Conservation (phyloP, 92 coral and sea anemone genomes). For the Phenganax marumi region DNA sequence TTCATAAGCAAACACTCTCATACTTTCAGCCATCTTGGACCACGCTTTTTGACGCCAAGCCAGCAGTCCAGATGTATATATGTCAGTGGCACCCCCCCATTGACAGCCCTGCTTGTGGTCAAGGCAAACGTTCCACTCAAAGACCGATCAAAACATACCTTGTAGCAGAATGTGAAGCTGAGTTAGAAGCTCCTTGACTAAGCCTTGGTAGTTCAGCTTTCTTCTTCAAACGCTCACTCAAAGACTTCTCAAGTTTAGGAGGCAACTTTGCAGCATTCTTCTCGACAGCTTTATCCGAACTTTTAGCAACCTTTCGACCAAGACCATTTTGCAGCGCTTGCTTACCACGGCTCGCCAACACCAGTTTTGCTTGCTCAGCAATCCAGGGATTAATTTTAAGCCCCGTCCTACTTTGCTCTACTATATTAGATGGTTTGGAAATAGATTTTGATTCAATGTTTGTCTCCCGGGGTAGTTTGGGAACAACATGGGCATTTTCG, state of each 20-base stretch:
- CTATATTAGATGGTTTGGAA: conserved; percentile 20
- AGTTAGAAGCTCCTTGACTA: neutral
- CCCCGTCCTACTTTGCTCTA: conserved; percentile 42
- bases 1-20: no score
- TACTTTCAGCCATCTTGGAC: no score
- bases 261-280: conserved; percentile 26
- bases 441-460: conserved; percentile 37
- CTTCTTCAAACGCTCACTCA: neutral
- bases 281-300: neutral
- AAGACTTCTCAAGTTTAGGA: neutral
- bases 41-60: no score
- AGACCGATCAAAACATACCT: neutral
- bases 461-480: conserved; percentile 4
- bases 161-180: neutral
- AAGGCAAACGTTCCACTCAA: no score
- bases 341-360: conserved; percentile 74
- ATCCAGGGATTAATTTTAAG: conserved; percentile 88
- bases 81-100: no score
- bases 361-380: conserved; percentile 86
- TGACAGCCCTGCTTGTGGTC: no score
- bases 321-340: conserved; percentile 62
- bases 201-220: neutral
- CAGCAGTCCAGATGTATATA: no score
- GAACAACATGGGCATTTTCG: neutral
- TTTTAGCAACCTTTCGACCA: neutral